Evolutionary conservation across 2,113 vertebrate genomes (phyloP).

Genomic region (Semicossyphus pulcher): DNA sequence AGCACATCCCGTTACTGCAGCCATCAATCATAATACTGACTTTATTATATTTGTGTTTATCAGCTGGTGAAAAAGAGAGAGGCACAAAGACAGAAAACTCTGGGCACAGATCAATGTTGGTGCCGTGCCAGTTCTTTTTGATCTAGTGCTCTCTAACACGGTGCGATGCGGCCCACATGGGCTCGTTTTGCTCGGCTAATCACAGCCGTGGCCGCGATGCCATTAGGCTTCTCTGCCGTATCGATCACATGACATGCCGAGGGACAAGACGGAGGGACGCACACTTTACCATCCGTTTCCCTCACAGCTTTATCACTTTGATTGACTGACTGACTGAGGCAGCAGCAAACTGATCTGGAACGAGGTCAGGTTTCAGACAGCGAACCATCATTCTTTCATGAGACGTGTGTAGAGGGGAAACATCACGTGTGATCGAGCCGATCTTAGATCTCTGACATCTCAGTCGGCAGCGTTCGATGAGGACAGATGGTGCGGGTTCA

Average conservation of each 20-base stretch:
- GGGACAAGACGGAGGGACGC: slow-evolving; percentile 47
- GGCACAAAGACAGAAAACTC: background rate
- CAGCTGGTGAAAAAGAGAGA: slow-evolving; percentile 22
- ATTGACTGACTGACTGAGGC: slow-evolving; percentile 36
- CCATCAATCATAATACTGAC: slow-evolving; percentile 46
- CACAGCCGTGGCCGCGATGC: slow-evolving; percentile 46
- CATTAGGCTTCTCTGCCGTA: slow-evolving; percentile 58
- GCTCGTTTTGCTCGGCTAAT: slow-evolving; percentile 69
- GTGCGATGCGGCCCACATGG: slow-evolving; percentile 54
- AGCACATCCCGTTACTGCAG: slow-evolving; percentile 33
- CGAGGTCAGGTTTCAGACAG: slow-evolving; percentile 54
- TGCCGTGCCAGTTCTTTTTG: slow-evolving; percentile 58
- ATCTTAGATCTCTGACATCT: slow-evolving; percentile 18
- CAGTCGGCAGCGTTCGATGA: slow-evolving; percentile 8
- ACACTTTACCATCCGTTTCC: slow-evolving; percentile 54
- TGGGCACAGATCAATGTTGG: slow-evolving; percentile 53
- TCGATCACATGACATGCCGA: slow-evolving; percentile 60
- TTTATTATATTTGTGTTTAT: slow-evolving; percentile 37
- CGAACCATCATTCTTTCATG: slow-evolving; percentile 20
- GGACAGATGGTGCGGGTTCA: slow-evolving; percentile 32
- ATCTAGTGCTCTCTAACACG: slow-evolving; percentile 52
- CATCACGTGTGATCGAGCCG: slow-evolving; percentile 4
- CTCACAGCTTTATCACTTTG: slow-evolving; percentile 48
- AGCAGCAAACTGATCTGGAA: slow-evolving; percentile 34
- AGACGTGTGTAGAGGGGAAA: slow-evolving; percentile 12